phyloP scores from a whole-genome alignment of 2,113 vertebrate genomes.

The Percopsis transmontana region DNA sequence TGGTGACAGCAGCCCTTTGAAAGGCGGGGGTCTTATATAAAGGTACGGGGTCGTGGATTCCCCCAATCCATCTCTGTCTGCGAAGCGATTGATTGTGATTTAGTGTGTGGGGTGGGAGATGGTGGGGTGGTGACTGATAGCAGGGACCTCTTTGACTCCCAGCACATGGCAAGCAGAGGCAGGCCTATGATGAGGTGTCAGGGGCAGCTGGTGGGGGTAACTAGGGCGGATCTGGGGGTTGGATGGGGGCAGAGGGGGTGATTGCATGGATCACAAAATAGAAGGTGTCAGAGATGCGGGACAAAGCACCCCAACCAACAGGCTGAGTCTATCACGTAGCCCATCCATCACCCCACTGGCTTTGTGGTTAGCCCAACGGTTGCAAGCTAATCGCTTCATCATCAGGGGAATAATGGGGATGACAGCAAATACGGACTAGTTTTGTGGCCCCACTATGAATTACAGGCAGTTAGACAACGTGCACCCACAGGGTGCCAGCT shows the following conservation, averaged over 20 bases:
- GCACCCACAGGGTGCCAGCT: constrained; percentile 14
- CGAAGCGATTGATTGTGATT: constrained; percentile 67
- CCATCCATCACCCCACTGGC: constrained; percentile 75
- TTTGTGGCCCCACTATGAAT: constrained; percentile 52
- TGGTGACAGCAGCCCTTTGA: constrained; percentile 70
- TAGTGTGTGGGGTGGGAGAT: constrained; percentile 56
- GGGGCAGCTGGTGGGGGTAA: constrained; percentile 73
- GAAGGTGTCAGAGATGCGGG: constrained; percentile 56
- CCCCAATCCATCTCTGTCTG: constrained; percentile 79
- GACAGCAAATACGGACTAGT: constrained; percentile 77
- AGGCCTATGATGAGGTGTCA: constrained; percentile 68
- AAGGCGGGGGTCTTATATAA: constrained; percentile 48
- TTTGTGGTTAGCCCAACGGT: constrained; percentile 81
- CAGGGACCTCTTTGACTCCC: constrained; percentile 68
- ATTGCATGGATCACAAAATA: constrained; percentile 51
- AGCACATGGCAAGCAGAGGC: constrained; percentile 72
- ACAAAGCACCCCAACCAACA: constrained; percentile 53
- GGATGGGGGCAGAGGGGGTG: constrained; percentile 22
- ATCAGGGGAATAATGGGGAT: constrained; percentile 81
- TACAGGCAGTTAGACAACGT: not conserved
- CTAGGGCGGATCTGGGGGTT: constrained; percentile 35
- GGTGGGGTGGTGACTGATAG: constrained; percentile 72
- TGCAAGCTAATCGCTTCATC: constrained; percentile 87
- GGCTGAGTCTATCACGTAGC: constrained; percentile 65
- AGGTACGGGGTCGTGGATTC: constrained; percentile 67